Conservation (phyloP, 2,113 vertebrate species). For the Barnardius zonarius region DNA sequence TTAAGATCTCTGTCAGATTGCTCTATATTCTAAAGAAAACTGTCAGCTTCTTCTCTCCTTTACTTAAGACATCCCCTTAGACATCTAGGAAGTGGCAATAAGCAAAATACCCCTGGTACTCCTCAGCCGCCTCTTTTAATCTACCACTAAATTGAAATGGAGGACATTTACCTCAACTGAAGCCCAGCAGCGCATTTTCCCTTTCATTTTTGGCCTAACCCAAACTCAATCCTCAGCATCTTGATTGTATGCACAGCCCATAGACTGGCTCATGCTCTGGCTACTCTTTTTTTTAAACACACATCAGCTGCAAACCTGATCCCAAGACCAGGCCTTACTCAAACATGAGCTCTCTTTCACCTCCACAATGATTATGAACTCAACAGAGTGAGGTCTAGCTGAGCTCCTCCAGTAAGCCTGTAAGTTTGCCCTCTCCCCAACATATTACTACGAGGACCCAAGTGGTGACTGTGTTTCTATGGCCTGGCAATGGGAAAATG, state of each 20-base stretch:
- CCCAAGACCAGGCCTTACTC: neutral
- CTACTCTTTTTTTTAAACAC: neutral
- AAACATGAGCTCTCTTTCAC: neutral
- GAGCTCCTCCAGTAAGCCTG: neutral
- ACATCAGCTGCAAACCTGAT: neutral
- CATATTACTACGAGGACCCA: neutral
- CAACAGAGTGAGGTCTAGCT: neutral
- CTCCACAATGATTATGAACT: neutral
- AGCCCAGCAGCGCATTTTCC: neutral
- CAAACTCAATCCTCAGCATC: neutral
- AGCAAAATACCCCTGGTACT: slow-evolving; percentile 15
- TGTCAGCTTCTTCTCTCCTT: slow-evolving; percentile 25
- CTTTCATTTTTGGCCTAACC: neutral
- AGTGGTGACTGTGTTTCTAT: neutral
- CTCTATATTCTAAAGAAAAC: slow-evolving; percentile 44
- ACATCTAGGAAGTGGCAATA: slow-evolving; percentile 21
- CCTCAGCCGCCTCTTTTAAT: slow-evolving; percentile 1
- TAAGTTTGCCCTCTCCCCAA: neutral
- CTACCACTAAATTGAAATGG: neutral
- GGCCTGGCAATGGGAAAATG: neutral
- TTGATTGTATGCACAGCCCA: neutral
- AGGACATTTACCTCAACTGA: neutral
- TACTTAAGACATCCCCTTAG: neutral
- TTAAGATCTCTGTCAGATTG: slow-evolving; percentile 50
- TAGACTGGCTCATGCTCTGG: neutral